Conservation (phyloP, 2,113 vertebrate species). For the Chinchilla lanigera region DNA sequence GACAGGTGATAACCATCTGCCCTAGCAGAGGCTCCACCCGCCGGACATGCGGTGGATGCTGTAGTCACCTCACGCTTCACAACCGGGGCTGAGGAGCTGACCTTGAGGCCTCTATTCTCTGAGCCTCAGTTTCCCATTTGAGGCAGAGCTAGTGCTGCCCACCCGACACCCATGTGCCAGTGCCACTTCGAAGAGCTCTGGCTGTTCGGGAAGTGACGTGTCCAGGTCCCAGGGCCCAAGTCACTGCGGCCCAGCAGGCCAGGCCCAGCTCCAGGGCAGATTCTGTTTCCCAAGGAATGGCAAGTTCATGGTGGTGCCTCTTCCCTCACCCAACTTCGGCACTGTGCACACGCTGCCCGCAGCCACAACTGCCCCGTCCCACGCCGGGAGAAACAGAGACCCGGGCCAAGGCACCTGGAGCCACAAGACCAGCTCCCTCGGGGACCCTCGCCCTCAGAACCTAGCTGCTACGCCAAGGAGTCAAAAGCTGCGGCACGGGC, state of each 20-base stretch:
- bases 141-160: neutral
- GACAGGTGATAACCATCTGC: neutral
- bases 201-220: accelerated
- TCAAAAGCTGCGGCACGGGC: neutral
- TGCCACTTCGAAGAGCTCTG: neutral
- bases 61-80: accelerated
- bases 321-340: neutral
- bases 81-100: too few species aligned
- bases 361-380: neutral
- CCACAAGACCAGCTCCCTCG: neutral
- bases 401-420: neutral
- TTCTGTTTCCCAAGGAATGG: neutral
- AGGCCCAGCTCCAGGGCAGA: neutral
- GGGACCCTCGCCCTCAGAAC: neutral
- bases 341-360: neutral
- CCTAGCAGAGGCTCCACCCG: neutral
- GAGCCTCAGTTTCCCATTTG: neutral
- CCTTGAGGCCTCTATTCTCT: neutral
- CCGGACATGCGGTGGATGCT: neutral
- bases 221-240: neutral
- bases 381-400: neutral
- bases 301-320: neutral
- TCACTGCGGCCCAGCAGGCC: neutral
- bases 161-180: accelerated
- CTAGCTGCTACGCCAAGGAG: neutral